A percentile compares a stretch with the other conserved stretches of the same genome.
Conservation (phyloP, 53 echinoderm and acorn worm genomes). For the Zoroaster sp. region DNA sequence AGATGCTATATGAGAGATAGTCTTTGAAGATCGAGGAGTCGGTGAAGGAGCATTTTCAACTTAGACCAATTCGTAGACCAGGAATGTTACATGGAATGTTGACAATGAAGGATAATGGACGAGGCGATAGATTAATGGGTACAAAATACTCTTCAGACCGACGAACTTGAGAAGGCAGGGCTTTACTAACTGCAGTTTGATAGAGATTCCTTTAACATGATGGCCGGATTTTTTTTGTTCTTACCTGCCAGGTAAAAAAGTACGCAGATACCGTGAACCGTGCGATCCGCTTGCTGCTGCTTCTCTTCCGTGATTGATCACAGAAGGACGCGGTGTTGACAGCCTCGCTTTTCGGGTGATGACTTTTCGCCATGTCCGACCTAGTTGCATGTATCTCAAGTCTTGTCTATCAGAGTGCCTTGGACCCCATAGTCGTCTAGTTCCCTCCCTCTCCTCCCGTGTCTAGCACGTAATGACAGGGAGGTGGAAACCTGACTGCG, state of each 20-base stretch:
- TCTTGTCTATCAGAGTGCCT: background rate
- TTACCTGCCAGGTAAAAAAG: background rate
- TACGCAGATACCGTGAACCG: background rate
- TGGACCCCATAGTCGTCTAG: background rate
- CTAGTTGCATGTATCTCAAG: conserved; percentile 17
- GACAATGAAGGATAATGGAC: too few relatives aligned
- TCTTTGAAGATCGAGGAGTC: too few relatives aligned
- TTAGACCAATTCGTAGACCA: too few relatives aligned
- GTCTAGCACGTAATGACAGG: background rate
- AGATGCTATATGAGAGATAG: too few relatives aligned
- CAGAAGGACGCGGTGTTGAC: conserved; percentile 30
- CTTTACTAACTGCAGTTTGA: too few relatives aligned
- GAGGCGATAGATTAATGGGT: too few relatives aligned
- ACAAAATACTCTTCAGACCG: too few relatives aligned
- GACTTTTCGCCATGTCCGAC: conserved; percentile 50
- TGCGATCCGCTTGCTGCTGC: background rate
- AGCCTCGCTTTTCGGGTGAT: conserved; percentile 16
- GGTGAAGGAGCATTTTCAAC: too few relatives aligned
- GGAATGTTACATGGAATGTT: too few relatives aligned
- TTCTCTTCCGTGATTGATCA: conserved; percentile 17
- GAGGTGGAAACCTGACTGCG: background rate
- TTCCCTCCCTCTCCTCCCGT: background rate
- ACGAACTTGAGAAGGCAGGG: too few relatives aligned
- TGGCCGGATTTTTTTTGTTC: too few relatives aligned
- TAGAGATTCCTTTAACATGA: background rate